Conservation (phyloP, 2,113 vertebrate genomes). For the Mustela nigripes region DNA sequence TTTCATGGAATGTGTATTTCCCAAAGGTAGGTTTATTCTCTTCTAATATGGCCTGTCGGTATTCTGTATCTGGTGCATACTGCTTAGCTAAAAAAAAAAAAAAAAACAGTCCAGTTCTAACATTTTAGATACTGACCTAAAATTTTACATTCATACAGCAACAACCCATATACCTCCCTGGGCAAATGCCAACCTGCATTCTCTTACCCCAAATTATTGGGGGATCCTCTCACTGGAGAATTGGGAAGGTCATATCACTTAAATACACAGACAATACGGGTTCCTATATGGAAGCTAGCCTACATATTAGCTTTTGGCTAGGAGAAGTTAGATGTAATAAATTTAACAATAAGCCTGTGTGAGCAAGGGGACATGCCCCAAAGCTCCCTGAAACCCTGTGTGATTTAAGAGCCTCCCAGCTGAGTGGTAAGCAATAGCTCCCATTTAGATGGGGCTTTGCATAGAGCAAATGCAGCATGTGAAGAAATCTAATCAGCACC, state of each 20-base stretch:
- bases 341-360: slow-evolving; percentile 72
- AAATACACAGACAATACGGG: slow-evolving; percentile 26
- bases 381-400: slow-evolving; percentile 67
- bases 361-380: slow-evolving; percentile 56
- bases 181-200: slow-evolving; percentile 63
- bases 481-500: slow-evolving; percentile 85
- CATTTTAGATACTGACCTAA: slow-evolving; percentile 17
- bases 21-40: slow-evolving; percentile 53
- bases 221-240: slow-evolving; percentile 43
- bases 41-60: slow-evolving; percentile 34
- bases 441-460: slow-evolving; percentile 68
- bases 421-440: slow-evolving; percentile 74
- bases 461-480: slow-evolving; percentile 79
- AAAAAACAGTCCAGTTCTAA: background rate
- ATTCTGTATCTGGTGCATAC: background rate
- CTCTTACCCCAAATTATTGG: slow-evolving; percentile 50
- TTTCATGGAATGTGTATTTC: background rate
- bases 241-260: slow-evolving; percentile 55
- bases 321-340: slow-evolving; percentile 80
- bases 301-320: slow-evolving; percentile 75
- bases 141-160: slow-evolving; percentile 7
- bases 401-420: slow-evolving; percentile 74
- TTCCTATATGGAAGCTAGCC: slow-evolving; percentile 44
- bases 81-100: background rate
- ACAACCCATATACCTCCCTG: slow-evolving; percentile 42